A percentile compares a stretch with the other conserved stretches of the same genome.
Conservation (phyloP, 2,888 invertebrate species). For the Syrista parreyssii region DNA sequence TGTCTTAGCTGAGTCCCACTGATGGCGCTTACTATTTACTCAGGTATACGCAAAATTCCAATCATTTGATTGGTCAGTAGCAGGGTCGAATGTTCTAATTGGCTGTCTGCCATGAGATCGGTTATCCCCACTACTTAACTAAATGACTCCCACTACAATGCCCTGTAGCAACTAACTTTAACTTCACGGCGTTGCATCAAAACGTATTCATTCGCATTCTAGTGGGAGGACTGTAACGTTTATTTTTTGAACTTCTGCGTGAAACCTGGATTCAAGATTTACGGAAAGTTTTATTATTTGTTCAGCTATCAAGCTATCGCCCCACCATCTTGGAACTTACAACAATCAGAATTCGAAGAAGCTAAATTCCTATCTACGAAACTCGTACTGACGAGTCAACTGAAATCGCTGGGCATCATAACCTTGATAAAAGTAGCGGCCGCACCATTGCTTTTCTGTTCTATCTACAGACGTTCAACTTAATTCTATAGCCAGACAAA, state of each 20-base stretch:
- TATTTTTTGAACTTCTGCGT: conserved; percentile 19
- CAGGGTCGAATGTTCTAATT: neutral
- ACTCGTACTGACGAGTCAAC: neutral
- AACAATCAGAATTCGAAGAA: neutral
- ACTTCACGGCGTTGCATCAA: neutral
- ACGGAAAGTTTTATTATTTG: conserved; percentile 9
- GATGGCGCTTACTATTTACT: neutral
- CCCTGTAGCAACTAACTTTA: neutral
- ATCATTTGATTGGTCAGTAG: neutral
- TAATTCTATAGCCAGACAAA: neutral
- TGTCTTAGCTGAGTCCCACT: neutral
- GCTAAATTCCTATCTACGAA: neutral
- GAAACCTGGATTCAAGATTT: conserved; percentile 1
- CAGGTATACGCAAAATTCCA: neutral
- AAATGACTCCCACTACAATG: neutral
- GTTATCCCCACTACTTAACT: neutral
- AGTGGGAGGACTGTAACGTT: neutral
- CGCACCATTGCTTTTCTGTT: neutral
- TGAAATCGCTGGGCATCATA: neutral
- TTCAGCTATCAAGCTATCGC: neutral
- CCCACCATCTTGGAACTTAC: neutral
- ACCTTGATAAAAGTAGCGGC: neutral
- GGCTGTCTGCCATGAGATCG: neutral
- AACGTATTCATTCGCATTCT: neutral
- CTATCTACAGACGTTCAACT: neutral